Percentiles rank a stretch among this genome's conserved stretches.
Evolutionary conservation across 37 sponge, comb jelly and placozoan genomes (phyloP).

Genomic region (Ephydatia muelleri): DNA sequence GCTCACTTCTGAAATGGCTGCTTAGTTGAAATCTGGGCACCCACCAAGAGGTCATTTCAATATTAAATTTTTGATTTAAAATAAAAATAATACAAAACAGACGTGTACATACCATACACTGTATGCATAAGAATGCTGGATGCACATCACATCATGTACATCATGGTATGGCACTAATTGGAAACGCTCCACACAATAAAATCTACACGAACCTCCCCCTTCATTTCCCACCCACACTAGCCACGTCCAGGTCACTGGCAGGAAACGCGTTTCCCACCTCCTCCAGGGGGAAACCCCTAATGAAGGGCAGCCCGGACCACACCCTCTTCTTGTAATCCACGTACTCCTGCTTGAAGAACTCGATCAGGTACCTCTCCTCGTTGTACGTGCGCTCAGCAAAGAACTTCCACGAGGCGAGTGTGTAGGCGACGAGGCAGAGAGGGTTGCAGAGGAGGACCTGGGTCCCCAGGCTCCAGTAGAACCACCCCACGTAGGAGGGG

Average conservation of each 20-base stretch:
- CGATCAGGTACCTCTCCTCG: constrained; percentile 80
- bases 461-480: constrained; percentile 97
- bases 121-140: too few species aligned
- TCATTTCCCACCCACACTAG: too few species aligned
- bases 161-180: too few species aligned
- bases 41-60: too few species aligned
- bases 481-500: constrained; percentile 96
- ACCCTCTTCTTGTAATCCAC: constrained; percentile 81
- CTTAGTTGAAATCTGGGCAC: too few species aligned
- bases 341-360: constrained; percentile 90
- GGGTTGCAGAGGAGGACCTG: constrained; percentile 94
- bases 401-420: constrained; percentile 83
- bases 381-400: constrained; percentile 86
- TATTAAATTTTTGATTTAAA: too few species aligned
- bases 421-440: constrained; percentile 75
- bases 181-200: too few species aligned
- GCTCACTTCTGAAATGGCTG: too few species aligned
- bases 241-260: too few species aligned
- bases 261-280: neutral
- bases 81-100: neutral
- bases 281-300: constrained; percentile 59
- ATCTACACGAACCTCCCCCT: too few species aligned
- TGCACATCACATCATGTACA: too few species aligned
- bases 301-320: constrained; percentile 87
- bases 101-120: too few species aligned